These are phyloP conservation scores for Anguilla megastoma DNA, from an alignment of 2,797 vertebrate species.

Conservation along the genomic window DNA sequence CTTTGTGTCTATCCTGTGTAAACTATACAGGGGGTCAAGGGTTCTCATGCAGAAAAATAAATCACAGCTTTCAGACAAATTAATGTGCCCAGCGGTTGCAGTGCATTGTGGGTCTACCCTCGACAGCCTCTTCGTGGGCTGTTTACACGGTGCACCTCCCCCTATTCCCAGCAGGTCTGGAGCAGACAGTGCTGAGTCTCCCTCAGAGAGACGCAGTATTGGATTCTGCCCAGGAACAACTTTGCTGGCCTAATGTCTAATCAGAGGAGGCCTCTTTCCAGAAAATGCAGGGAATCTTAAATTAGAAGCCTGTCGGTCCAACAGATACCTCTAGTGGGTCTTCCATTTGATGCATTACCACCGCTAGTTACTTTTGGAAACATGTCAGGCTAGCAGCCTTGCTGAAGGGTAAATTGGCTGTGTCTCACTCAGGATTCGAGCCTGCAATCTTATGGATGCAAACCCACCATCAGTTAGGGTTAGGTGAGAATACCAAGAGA, in stretches of 20 bases:
- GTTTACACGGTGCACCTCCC: conserved; percentile 28
- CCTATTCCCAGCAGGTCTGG: conserved; percentile 37
- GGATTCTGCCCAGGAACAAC: not conserved
- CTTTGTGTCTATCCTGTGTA: conserved; percentile 15
- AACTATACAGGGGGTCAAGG: conserved; percentile 17
- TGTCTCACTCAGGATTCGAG: not conserved
- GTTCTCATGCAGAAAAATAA: conserved; percentile 20
- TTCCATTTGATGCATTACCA: not conserved
- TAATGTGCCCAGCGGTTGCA: conserved; percentile 7
- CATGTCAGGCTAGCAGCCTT: not conserved
- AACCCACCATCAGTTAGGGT: not conserved
- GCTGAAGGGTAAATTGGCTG: not conserved
- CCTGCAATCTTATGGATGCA: not conserved
- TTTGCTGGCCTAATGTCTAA: not conserved
- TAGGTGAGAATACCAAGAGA: not conserved
- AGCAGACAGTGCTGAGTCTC: conserved; percentile 34
- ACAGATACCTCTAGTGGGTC: not conserved
- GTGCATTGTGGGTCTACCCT: conserved; percentile 16
- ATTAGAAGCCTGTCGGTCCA: not conserved
- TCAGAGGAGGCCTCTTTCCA: conserved; percentile 6
- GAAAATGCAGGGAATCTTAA: not conserved
- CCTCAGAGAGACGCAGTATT: conserved; percentile 40
- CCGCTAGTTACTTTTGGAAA: not conserved
- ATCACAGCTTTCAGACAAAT: conserved; percentile 24
- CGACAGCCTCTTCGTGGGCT: not conserved